phyloP scores from a whole-genome alignment of 1,140 invertebrate species.

The Grapholita molesta region DNA sequence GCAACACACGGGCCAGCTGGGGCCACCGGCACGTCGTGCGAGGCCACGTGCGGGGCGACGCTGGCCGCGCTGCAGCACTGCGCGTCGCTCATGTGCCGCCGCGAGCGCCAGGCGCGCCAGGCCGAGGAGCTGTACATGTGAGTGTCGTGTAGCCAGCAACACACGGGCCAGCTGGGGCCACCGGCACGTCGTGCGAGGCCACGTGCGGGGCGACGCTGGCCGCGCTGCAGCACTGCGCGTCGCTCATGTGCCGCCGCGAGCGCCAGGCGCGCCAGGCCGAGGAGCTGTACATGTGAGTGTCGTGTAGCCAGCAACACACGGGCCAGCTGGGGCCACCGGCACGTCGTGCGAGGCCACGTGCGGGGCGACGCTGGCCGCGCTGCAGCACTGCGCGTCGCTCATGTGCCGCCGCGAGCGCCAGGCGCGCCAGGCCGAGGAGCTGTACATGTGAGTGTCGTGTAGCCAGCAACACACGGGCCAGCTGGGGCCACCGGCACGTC shows the following conservation, averaged over 20 bases:
- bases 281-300: slow-evolving; percentile 70
- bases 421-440: slow-evolving; percentile 88
- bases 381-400: slow-evolving; percentile 96
- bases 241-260: slow-evolving; percentile 85
- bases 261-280: slow-evolving; percentile 84
- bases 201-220: slow-evolving; percentile 94
- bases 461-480: slow-evolving; percentile 41
- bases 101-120: slow-evolving; percentile 64
- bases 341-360: slow-evolving; percentile 96
- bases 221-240: slow-evolving; percentile 94
- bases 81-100: slow-evolving; percentile 89
- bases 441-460: background rate
- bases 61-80: slow-evolving; percentile 94
- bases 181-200: slow-evolving; percentile 97
- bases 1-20: slow-evolving; percentile 80
- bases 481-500: slow-evolving; percentile 91
- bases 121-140: slow-evolving; percentile 88
- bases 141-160: slow-evolving; percentile 35
- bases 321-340: slow-evolving; percentile 88
- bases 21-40: slow-evolving; percentile 97
- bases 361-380: slow-evolving; percentile 91
- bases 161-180: slow-evolving; percentile 86
- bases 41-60: slow-evolving; percentile 95
- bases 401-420: slow-evolving; percentile 79
- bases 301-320: slow-evolving; percentile 27